Percentiles rank a stretch among this genome's conserved stretches.
Evolutionary conservation across 2,888 invertebrate genomes (phyloP).

Genomic region (Mythimna vitellina): DNA sequence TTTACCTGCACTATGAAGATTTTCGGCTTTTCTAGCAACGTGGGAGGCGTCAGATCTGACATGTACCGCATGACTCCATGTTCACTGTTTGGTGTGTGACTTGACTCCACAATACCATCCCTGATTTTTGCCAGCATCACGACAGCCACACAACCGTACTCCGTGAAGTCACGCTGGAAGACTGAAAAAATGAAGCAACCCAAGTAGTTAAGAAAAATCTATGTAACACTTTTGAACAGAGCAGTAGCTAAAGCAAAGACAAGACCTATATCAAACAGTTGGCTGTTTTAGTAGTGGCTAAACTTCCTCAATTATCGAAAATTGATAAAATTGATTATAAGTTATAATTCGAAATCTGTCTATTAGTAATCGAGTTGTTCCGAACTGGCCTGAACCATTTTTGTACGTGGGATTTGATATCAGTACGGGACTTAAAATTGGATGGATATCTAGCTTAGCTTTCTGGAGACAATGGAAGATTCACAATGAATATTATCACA

Average conservation of each 20-base stretch:
- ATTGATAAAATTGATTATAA: too few relatives aligned
- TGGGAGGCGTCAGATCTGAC: slow-evolving; percentile 34
- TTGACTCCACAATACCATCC: slow-evolving; percentile 42
- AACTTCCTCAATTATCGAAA: too few relatives aligned
- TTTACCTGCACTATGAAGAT: slow-evolving; percentile 56
- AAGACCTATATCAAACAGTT: neutral
- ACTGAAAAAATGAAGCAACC: slow-evolving; percentile 22
- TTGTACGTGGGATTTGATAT: too few relatives aligned
- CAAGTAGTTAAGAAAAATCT: neutral
- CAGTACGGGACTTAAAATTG: neutral
- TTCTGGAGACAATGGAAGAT: neutral
- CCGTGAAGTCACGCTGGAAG: slow-evolving; percentile 53
- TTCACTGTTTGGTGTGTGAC: slow-evolving; percentile 39
- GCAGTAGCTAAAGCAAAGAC: too few relatives aligned
- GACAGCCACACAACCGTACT: slow-evolving; percentile 56
- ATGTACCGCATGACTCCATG: slow-evolving; percentile 46
- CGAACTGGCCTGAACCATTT: too few relatives aligned
- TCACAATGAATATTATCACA: neutral
- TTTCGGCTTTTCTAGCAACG: slow-evolving; percentile 51
- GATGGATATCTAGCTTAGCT: neutral
- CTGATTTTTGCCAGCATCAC: slow-evolving; percentile 47
- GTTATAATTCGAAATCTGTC: too few relatives aligned
- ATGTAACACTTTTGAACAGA: neutral
- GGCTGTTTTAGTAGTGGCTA: neutral
- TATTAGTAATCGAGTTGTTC: too few relatives aligned